phyloP scores from a whole-genome alignment of 1,140 invertebrate genomes.

The Drosophila bocki region DNA sequence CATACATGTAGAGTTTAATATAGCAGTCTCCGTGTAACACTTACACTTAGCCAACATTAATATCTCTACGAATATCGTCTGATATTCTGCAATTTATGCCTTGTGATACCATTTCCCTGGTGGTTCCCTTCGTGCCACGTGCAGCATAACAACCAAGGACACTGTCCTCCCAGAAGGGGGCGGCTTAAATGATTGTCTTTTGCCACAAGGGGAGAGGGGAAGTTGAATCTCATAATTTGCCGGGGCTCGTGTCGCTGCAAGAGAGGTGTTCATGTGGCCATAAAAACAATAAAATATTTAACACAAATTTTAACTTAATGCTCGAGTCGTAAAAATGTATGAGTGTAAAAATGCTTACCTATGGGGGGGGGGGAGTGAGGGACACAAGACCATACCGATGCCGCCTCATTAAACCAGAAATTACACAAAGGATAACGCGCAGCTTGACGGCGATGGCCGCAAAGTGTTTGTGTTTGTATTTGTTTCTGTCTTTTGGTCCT shows the following conservation, averaged over 20 bases:
- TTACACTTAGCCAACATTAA: not conserved
- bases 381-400: constrained; percentile 47
- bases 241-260: constrained; percentile 35
- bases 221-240: constrained; percentile 55
- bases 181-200: constrained; percentile 27
- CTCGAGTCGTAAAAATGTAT: constrained; percentile 74
- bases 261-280: constrained; percentile 76
- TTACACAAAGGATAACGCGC: constrained; percentile 79
- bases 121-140: not conserved
- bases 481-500: constrained; percentile 2
- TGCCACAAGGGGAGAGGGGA: not conserved
- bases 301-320: constrained; percentile 83
- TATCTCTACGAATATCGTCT: not conserved
- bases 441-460: constrained; percentile 60
- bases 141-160: constrained; percentile 5
- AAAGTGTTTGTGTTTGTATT: constrained; percentile 53
- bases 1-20: no score
- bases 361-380: constrained; percentile 5
- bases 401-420: constrained; percentile 80
- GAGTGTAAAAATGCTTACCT: constrained; percentile 68
- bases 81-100: constrained; percentile 2
- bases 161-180: not conserved
- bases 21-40: no score
- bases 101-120: not conserved
- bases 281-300: constrained; percentile 83